Conservation (phyloP, 2,797 vertebrate species). For the Pygocentrus nattereri region DNA sequence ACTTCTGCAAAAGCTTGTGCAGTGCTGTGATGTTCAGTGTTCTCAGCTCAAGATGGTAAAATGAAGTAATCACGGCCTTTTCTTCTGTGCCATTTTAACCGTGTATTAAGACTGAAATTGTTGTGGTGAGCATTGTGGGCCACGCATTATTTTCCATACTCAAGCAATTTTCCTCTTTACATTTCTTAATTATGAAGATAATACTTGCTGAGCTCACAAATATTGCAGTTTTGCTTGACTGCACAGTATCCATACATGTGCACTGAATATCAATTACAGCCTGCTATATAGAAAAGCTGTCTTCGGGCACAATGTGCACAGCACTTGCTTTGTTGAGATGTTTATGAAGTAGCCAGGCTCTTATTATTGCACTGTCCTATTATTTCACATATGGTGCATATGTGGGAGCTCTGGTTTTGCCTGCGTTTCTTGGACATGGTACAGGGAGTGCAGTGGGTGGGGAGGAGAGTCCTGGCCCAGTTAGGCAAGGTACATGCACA, state of each 20-base stretch:
- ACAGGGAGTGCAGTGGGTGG: conserved; percentile 36
- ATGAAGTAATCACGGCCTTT: neutral
- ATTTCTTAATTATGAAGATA: conserved; percentile 25
- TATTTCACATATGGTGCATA: conserved; percentile 37
- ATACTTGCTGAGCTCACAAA: conserved; percentile 31
- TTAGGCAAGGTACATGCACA: conserved; percentile 48
- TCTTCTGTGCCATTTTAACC: neutral
- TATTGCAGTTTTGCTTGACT: conserved; percentile 17
- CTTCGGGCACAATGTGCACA: conserved; percentile 21
- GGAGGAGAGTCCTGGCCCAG: conserved; percentile 46
- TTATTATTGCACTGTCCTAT: neutral
- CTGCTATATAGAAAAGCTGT: conserved; percentile 19
- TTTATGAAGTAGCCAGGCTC: conserved; percentile 12
- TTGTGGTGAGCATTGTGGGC: neutral
- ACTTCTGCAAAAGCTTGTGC: neutral
- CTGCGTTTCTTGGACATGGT: conserved; percentile 22
- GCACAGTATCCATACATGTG: neutral
- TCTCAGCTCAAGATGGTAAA: neutral
- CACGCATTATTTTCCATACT: neutral
- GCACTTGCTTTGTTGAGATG: conserved; percentile 23
- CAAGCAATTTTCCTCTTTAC: neutral
- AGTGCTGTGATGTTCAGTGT: neutral
- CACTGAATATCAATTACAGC: conserved; percentile 35
- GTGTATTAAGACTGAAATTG: neutral
- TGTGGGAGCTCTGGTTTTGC: conserved; percentile 33